Evolutionary conservation across 2,797 vertebrate genomes (phyloP).

Genomic region (Cygnus olor): DNA sequence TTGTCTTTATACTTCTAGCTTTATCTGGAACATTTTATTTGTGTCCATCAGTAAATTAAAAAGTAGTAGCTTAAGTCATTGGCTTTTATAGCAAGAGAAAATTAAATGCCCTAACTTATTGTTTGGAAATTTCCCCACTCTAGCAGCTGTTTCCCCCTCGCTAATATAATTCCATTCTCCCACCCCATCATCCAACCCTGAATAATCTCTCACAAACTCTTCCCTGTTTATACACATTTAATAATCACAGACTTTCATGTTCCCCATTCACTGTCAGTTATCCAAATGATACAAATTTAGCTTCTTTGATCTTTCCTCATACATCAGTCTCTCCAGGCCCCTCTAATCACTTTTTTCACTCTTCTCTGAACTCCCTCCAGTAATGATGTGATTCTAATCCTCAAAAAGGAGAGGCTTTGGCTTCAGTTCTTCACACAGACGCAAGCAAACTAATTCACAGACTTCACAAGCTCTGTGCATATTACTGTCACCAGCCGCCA

Average conservation of each 20-base stretch:
- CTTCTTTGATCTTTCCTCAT: conserved; percentile 57
- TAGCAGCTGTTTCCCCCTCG: not conserved
- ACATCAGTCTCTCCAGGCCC: conserved; percentile 47
- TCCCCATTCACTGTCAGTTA: conserved; percentile 30
- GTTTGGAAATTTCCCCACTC: not conserved
- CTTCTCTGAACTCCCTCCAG: conserved; percentile 71
- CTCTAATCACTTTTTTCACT: conserved; percentile 67
- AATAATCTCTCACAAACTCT: not conserved
- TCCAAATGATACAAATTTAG: conserved; percentile 61
- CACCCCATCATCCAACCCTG: not conserved
- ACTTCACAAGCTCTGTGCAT: not conserved
- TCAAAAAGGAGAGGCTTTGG: conserved; percentile 47
- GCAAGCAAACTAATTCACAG: conserved; percentile 31
- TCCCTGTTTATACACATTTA: not conserved
- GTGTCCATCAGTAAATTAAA: not conserved
- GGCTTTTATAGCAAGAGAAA: not conserved
- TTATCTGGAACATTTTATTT: not conserved
- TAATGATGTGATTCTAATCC: conserved; percentile 70
- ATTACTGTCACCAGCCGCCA: conserved; percentile 17
- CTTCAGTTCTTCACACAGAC: conserved; percentile 33
- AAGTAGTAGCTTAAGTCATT: not conserved
- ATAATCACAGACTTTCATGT: conserved; percentile 43
- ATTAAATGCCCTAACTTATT: not conserved
- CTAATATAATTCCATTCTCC: not conserved
- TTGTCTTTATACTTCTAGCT: not conserved